Conservation (phyloP, 2,888 invertebrate species). For the Athalia rosae region DNA sequence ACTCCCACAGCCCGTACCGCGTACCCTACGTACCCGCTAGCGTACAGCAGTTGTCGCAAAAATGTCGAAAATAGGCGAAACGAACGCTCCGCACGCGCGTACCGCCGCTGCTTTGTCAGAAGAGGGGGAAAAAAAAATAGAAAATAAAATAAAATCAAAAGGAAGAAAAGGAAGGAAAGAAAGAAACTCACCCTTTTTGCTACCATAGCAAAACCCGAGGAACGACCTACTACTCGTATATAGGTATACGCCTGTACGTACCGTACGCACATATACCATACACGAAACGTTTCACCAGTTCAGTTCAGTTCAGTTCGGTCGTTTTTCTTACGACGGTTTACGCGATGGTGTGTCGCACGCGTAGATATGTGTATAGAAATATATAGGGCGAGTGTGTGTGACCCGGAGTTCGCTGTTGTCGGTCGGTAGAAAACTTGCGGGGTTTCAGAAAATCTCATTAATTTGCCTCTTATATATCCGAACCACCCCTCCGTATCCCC, state of each 20-base stretch:
- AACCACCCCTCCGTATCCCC: neutral
- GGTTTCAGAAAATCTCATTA: conserved; percentile 61
- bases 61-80: too few species aligned
- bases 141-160: too few species aligned
- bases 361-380: neutral
- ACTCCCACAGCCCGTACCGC: too few species aligned
- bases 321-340: neutral
- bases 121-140: neutral
- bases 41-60: too few species aligned
- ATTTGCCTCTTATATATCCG: conserved; percentile 55
- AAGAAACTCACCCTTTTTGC: conserved; percentile 34
- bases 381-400: neutral
- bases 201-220: conserved; percentile 19
- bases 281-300: neutral
- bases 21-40: too few species aligned
- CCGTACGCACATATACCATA: too few species aligned
- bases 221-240: conserved; percentile 21
- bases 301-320: too few species aligned
- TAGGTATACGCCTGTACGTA: too few species aligned
- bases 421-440: neutral
- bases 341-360: neutral
- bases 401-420: neutral
- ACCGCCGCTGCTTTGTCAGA: too few species aligned
- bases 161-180: conserved; percentile 15
- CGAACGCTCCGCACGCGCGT: too few species aligned